phyloP scores from a whole-genome alignment of 2,113 vertebrate species.

The Trichechus manatus region DNA sequence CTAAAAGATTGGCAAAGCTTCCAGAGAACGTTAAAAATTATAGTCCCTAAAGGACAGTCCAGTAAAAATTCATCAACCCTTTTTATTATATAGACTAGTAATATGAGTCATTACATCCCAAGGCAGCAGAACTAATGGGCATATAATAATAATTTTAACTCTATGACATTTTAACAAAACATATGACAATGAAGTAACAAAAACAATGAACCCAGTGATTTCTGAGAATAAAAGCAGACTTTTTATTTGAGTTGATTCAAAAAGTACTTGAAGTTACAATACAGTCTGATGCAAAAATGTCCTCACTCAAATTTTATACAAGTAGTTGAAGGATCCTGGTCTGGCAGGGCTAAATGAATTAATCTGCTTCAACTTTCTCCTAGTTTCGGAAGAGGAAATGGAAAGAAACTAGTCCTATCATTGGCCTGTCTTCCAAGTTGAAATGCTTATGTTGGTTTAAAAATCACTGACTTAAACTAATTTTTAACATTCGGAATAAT shows the following conservation, averaged over 20 bases:
- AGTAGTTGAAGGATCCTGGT: neutral
- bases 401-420: constrained; percentile 10
- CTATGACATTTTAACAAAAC: constrained; percentile 70
- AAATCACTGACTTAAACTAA: constrained; percentile 46
- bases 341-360: neutral
- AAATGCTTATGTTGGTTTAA: constrained; percentile 66
- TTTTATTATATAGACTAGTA: constrained; percentile 76
- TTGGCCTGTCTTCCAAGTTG: neutral
- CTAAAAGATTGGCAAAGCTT: constrained; percentile 52
- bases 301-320: constrained; percentile 28
- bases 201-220: constrained; percentile 53
- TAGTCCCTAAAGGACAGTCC: constrained; percentile 71
- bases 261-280: constrained; percentile 49
- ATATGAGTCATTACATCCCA: constrained; percentile 73
- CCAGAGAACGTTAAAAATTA: constrained; percentile 71
- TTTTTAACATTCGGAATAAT: neutral
- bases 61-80: constrained; percentile 73
- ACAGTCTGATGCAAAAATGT: neutral
- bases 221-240: constrained; percentile 41
- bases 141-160: constrained; percentile 71
- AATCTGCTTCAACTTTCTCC: constrained; percentile 30
- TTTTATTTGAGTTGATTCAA: constrained; percentile 44
- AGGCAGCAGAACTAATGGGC: constrained; percentile 77
- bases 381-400: constrained; percentile 14
- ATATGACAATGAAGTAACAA: constrained; percentile 61